Base-by-base conservation (phyloP, 2,797 vertebrate species). In the Falco cherrug region DNA sequence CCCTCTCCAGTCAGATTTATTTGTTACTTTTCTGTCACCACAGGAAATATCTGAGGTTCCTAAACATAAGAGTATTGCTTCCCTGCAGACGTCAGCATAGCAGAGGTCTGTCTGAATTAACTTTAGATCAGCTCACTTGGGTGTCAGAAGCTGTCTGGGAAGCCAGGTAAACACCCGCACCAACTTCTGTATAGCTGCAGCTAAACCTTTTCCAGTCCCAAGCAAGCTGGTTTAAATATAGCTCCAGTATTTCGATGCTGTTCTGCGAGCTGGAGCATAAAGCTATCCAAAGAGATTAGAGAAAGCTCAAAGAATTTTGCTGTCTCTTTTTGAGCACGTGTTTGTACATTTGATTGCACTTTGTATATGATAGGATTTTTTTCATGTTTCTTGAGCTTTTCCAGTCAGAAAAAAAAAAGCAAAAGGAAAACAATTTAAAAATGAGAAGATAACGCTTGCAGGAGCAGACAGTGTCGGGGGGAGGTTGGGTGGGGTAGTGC, bases 61-160 rank as follows among this genome's bases (percentile, higher is more conserved):
- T 70, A 28, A 91, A 83, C 85, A 57, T 96, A 95, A 86, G 92
- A 94, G 87, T 90, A 88, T 95, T 95, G 95, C 93, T 96, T 95
- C 91, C 84, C 60, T 59, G 74, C 89, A 96, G 84, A 97, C 31
- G 22, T 97, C 93, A 95, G 91, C 75, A 0, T 96, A 95, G 94
- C 94, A 96, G 94, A 97, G 95, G 89, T 96, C 91, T 96, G 89
- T 96, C 93, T 97, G 95, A 95, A 86, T 96, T 96, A 93, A 92
- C 95, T 95, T 96, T 96, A 96, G 94, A 95, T 97, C 96, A 96
- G 93, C 96, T 96, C 95, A 86, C 94, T 94, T 69, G 95, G 89
- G 92, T 96, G 93, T 97, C 96, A 95, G 96, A 85, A 96, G 91
- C 94, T 96, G 89, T 93, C 91, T 95, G 89, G 90, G 94, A 89